These are phyloP conservation scores for Heliconius melpomene DNA, from an alignment of 1,140 invertebrate genomes.

Conservation along the genomic window DNA sequence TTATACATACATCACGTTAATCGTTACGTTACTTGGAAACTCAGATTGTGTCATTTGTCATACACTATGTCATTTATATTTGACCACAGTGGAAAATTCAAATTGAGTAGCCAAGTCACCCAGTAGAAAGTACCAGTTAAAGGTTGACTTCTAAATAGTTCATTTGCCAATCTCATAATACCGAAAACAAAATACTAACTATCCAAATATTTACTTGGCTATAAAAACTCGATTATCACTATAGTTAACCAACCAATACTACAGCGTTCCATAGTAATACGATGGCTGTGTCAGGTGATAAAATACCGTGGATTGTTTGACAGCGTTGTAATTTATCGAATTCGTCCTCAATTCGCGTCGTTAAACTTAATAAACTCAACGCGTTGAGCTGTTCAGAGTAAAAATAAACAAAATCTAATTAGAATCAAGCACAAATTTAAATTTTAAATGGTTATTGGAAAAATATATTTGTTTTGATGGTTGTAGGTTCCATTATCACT, in stretches of 20 bases:
- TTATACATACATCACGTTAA: too few relatives aligned
- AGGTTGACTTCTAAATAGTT: too few relatives aligned
- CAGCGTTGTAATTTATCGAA: conserved; percentile 15
- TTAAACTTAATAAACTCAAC: conserved; percentile 9
- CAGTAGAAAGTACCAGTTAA: too few relatives aligned
- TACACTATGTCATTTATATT: too few relatives aligned
- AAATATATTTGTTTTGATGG: neutral
- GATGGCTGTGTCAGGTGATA: conserved; percentile 18
- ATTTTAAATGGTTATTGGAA: conserved; percentile 3
- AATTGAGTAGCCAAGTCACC: too few relatives aligned
- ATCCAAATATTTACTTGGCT: too few relatives aligned
- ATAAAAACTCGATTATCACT: too few relatives aligned
- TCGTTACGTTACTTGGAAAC: too few relatives aligned
- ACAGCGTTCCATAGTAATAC: conserved; percentile 13
- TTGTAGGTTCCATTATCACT: neutral
- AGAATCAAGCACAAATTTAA: conserved; percentile 9
- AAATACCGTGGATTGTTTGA: conserved; percentile 29
- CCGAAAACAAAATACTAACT: too few relatives aligned
- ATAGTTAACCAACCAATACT: neutral
- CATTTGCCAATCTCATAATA: too few relatives aligned
- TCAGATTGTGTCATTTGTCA: too few relatives aligned
- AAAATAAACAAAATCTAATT: conserved; percentile 14
- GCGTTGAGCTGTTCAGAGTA: conserved; percentile 7
- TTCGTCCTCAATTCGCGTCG: conserved; percentile 2
- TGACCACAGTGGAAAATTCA: too few relatives aligned